phyloP scores from a whole-genome alignment of 2,113 vertebrate species.

The Gavia stellata region DNA sequence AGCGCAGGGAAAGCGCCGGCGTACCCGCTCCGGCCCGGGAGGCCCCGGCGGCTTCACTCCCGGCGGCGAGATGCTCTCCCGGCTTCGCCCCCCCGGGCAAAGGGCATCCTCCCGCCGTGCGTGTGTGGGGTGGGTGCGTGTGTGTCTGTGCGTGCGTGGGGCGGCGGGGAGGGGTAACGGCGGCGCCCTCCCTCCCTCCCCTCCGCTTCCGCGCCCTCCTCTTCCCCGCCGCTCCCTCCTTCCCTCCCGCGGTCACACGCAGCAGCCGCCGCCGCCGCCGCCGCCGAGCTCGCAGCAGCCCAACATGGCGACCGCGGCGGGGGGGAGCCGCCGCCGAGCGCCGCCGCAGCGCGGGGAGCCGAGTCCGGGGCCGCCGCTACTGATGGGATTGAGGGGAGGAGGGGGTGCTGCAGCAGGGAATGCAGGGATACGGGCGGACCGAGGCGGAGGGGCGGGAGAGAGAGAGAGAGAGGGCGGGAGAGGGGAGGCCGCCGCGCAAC shows the following conservation, averaged over 20 bases:
- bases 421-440: conserved; percentile 66
- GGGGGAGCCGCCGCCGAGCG: background rate
- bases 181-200: conserved; percentile 28
- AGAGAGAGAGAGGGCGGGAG: background rate
- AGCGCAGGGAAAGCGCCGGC: background rate
- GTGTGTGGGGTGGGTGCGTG: background rate
- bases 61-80: background rate
- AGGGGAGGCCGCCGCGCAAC: background rate
- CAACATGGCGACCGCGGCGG: conserved; percentile 68
- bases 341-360: background rate
- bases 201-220: conserved; percentile 26
- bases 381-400: conserved; percentile 28
- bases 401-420: conserved; percentile 30
- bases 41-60: background rate
- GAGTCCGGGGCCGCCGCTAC: background rate
- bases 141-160: background rate
- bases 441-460: background rate
- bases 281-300: background rate
- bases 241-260: conserved; percentile 8
- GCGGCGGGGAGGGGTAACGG: background rate
- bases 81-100: conserved; percentile 32
- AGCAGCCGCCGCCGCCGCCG: background rate
- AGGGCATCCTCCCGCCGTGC: conserved; percentile 63
- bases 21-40: background rate
- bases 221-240: background rate